A percentile compares a stretch with the other conserved stretches of the same genome.
Evolutionary conservation across 1,140 invertebrate species (phyloP).

Genomic region (Apis mellifera): DNA sequence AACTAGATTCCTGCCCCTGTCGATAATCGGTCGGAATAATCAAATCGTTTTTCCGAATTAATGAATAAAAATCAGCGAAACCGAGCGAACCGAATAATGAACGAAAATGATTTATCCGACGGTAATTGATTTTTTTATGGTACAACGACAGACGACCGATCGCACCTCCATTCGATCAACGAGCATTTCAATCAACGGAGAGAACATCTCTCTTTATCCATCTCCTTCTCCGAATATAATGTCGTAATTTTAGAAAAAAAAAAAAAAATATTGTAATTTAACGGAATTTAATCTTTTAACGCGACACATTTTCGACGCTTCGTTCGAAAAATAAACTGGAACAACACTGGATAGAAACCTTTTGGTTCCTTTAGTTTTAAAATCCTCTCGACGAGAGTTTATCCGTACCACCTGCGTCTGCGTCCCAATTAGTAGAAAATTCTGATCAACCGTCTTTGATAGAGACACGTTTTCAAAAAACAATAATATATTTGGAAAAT

Average conservation of each 20-base stretch:
- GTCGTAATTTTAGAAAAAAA: too few relatives aligned
- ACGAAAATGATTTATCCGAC: slow-evolving; percentile 33
- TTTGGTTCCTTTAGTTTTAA: neutral
- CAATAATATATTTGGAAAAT: neutral
- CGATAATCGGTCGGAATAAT: neutral
- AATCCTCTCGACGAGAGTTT: slow-evolving; percentile 13
- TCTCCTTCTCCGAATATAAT: too few relatives aligned
- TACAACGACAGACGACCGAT: neutral
- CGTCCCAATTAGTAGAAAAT: slow-evolving; percentile 24
- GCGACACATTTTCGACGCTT: too few relatives aligned
- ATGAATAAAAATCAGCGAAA: slow-evolving; percentile 46
- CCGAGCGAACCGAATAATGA: slow-evolving; percentile 38
- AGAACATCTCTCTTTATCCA: too few relatives aligned
- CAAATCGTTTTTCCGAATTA: slow-evolving; percentile 15
- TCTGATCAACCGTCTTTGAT: slow-evolving; percentile 3
- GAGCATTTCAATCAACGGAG: slow-evolving; percentile 27
- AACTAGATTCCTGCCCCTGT: neutral
- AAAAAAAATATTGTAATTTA: too few relatives aligned
- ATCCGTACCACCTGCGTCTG: slow-evolving; percentile 18
- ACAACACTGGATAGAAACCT: neutral
- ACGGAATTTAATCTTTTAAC: neutral
- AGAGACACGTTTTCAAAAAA: neutral
- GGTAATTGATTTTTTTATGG: slow-evolving; percentile 43
- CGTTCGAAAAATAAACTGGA: neutral
- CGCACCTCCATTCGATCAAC: neutral